Evolutionary conservation across 2,888 invertebrate genomes (phyloP).

Genomic region (Tenthredo scrophulariae): DNA sequence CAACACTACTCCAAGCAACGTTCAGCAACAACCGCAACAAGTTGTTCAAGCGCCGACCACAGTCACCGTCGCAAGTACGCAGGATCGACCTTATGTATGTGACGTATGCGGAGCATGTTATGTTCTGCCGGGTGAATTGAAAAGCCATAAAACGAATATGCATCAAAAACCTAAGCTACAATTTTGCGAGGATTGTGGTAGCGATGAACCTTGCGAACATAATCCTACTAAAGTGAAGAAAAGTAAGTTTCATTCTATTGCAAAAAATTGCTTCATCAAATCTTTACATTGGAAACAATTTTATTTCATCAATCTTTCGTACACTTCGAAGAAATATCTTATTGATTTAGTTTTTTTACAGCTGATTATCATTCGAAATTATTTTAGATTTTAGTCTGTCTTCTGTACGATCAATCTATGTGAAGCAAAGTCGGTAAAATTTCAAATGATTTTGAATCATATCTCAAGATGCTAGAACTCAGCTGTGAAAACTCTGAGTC

Average conservation of each 20-base stretch:
- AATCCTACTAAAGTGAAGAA: conserved; percentile 77
- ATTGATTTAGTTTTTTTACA: no score
- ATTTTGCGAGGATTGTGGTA: conserved; percentile 76
- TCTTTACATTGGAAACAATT: background rate
- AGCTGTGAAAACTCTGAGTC: no score
- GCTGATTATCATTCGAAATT: no score
- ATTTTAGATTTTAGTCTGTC: no score
- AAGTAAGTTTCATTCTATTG: conserved; percentile 66
- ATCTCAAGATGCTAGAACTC: no score
- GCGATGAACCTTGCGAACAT: conserved; percentile 77
- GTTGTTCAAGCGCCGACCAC: conserved; percentile 78
- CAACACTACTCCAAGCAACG: conserved; percentile 78
- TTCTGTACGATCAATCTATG: no score
- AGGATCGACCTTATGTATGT: conserved; percentile 78
- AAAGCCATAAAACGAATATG: conserved; percentile 79
- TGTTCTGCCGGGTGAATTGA: conserved; percentile 78
- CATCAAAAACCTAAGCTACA: conserved; percentile 77
- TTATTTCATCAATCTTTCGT: background rate
- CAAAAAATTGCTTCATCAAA: background rate
- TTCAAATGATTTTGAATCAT: background rate
- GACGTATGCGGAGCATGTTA: conserved; percentile 79
- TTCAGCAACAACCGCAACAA: conserved; percentile 75
- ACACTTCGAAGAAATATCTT: background rate
- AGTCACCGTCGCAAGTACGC: conserved; percentile 76
- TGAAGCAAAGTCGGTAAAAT: no score